Percentiles rank a stretch among this genome's conserved stretches.
Evolutionary conservation across 2,113 vertebrate genomes (phyloP).

Genomic region (Daphoenositta chrysoptera): DNA sequence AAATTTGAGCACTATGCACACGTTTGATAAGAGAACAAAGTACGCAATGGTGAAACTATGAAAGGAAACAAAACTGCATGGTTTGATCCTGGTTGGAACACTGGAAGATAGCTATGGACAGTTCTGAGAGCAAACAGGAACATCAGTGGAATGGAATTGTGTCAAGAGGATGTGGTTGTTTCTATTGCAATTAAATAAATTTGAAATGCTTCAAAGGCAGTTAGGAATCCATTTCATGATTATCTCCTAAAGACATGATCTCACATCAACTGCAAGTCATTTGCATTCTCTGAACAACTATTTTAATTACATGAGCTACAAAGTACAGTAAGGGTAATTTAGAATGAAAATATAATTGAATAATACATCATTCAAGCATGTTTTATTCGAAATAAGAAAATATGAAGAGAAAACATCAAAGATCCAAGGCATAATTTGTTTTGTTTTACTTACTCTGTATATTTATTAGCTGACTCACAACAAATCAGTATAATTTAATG

Average conservation of each 20-base stretch:
- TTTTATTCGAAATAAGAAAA: background rate
- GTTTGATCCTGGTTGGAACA: background rate
- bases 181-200: background rate
- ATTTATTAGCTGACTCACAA: background rate
- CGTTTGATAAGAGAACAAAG: background rate
- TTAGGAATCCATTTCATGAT: background rate
- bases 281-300: background rate
- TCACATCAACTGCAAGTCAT: background rate
- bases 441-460: background rate
- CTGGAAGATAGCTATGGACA: background rate
- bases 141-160: background rate
- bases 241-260: background rate
- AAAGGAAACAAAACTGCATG: background rate
- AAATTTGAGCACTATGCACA: fast-evolving
- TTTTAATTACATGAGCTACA: background rate
- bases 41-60: background rate
- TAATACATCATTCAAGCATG: background rate
- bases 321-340: background rate
- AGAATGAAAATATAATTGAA: background rate
- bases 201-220: background rate
- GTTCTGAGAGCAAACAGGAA: background rate
- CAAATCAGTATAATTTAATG: background rate
- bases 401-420: background rate
- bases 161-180: background rate
- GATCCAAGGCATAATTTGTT: background rate